These are phyloP conservation scores for Pagetopsis macropterus DNA, from an alignment of 2,797 vertebrate genomes.

Conservation along the genomic window DNA sequence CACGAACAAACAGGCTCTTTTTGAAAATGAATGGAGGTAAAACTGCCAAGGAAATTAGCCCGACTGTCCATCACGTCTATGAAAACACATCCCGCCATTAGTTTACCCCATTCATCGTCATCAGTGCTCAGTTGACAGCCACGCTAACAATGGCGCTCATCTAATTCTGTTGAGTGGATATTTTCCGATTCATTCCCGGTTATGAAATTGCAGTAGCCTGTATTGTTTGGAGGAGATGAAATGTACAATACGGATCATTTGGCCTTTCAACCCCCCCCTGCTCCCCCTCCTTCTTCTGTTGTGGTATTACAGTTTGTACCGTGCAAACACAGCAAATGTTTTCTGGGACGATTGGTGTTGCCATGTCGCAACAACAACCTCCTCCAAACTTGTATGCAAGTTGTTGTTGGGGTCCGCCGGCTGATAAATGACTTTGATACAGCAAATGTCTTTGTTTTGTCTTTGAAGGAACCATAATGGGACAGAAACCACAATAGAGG, in stretches of 20 bases:
- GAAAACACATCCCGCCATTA: slow-evolving; percentile 71
- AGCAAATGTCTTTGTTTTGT: slow-evolving; percentile 29
- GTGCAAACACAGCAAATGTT: slow-evolving; percentile 57
- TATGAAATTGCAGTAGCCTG: slow-evolving; percentile 53
- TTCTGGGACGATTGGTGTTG: slow-evolving; percentile 55
- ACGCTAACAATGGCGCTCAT: slow-evolving; percentile 56
- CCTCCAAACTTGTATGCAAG: slow-evolving; percentile 51
- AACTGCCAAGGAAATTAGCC: slow-evolving; percentile 70
- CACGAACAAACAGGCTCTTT: slow-evolving; percentile 55
- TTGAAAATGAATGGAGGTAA: slow-evolving; percentile 62
- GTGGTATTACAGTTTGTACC: slow-evolving; percentile 55
- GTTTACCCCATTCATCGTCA: slow-evolving; percentile 67
- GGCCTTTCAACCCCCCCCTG: slow-evolving; percentile 20
- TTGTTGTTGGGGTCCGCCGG: slow-evolving; percentile 48
- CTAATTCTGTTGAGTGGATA: slow-evolving; percentile 71
- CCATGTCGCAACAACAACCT: slow-evolving; percentile 58
- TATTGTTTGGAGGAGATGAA: slow-evolving; percentile 54
- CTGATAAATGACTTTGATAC: slow-evolving; percentile 62
- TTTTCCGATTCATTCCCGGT: slow-evolving; percentile 56
- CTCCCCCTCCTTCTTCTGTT: slow-evolving; percentile 21
- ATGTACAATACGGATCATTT: slow-evolving; percentile 68
- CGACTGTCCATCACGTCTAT: slow-evolving; percentile 72
- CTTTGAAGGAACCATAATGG: slow-evolving; percentile 59
- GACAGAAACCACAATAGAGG: slow-evolving; percentile 62
- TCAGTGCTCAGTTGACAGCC: slow-evolving; percentile 59